Base-by-base conservation (phyloP, 2,113 vertebrate species). In the Clarias batrachus region DNA sequence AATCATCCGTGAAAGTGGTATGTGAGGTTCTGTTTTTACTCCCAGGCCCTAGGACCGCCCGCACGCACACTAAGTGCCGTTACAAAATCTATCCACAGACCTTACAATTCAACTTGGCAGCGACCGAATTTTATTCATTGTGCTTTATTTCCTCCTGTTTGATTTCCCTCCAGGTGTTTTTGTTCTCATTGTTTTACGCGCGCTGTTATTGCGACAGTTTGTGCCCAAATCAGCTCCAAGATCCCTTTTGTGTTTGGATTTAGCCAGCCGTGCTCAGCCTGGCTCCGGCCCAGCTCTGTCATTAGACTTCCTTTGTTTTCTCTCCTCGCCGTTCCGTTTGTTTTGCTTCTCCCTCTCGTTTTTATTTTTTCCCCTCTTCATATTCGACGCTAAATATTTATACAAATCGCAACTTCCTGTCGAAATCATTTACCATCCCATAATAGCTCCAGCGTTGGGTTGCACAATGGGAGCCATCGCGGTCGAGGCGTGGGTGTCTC, bases 201-300 rank as follows among this genome's bases (percentile, higher is more conserved):
- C 19, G 30, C 70, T 81, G 77, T 88, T 86, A 88, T 80, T 86
- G 73, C 81, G 60, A 86, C 80, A 73, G 85, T 89, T 89, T 88
- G 63, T 88, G 85, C 70, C 84, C 60, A 63, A 82, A 79, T 88
- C 86, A 73, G 79, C 71, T 71, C 87, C 87, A 82, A 87, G 90
- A 89, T 89, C 73, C 82, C 88, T 91, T 82, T 88, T 89, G 89
- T 89, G 86, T 89, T 85, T 88, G 85, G 73, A 87, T 85, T 87
- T 87, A 87, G 59, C 56, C 63, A 80, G 82, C 52, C 63, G 82
- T 80, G 80, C 25, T 7, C 84, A 81, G 48, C 77, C 86, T 91
- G 89, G 89, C 89, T 81, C 70, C 41, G 41, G 66, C 66, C 84
- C 90, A 90, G 83, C 66, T 81, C 81, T 85, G 86, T 87, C 87